Evolutionary conservation across 2,797 vertebrate genomes (phyloP), one percentile per base, ranked within the genome.

Genomic region (Huso huso): DNA sequence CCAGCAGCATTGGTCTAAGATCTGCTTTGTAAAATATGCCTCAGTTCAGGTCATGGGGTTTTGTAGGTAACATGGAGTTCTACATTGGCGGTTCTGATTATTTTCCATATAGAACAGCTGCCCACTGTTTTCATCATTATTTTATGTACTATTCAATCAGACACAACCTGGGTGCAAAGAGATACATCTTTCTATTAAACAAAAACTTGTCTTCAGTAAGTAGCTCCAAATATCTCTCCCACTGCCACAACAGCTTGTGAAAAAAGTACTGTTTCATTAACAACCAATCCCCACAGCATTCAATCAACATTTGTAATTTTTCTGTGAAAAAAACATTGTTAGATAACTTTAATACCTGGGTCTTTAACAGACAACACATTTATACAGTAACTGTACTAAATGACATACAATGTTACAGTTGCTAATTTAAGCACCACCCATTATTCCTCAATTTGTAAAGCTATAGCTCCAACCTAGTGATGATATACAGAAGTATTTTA

Each of bases 241-340:
- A 48, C 65, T 76, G 74, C 68, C 71, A 65, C 23, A 48, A 2
- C 6, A 66, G 64, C 66, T 53, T 61, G 64, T 9, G 0, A 62
- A 69, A 70, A 18, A 72, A 65, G 63, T 65, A 72, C 68, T 15
- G 70, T 69, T 74, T 70, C 69, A 76, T 72, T 74, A 74, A 53
- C 55, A 15, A 23, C 60, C 7, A 48, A 50, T 70, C 72, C 72
- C 72, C 65, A 13, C 7, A 72, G 70, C 68, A 72, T 66, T 69
- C 70, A 67, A 51, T 70, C 70, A 63, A 59, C 37, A 48, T 61
- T 64, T 62, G 62, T 13, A 55, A 13, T 60, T 51, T 49, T 65
- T 71, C 64, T 51, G 55, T 62, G 50, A 37, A 51, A 48, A 67
- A 67, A 70, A 52, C 62, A 53, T 60, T 53, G 65, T 61, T 66